Evolutionary conservation across 2,113 vertebrate genomes (phyloP).

Genomic region (Salvelinus namaycush): DNA sequence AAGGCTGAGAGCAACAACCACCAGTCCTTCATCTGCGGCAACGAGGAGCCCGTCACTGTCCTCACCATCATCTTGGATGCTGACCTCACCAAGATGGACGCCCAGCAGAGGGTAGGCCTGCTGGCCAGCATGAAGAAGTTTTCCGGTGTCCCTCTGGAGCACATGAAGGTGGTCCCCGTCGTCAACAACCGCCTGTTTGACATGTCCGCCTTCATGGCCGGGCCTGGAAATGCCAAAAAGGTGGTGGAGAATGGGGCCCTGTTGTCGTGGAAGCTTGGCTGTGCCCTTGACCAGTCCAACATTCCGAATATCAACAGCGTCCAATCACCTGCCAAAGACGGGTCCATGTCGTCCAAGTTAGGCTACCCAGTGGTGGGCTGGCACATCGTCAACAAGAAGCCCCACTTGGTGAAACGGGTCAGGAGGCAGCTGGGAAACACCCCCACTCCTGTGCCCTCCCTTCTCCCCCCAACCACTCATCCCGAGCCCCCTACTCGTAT

Average conservation of each 20-base stretch:
- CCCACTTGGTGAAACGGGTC: slow-evolving; percentile 85
- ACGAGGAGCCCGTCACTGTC: slow-evolving; percentile 86
- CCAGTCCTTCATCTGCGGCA: slow-evolving; percentile 77
- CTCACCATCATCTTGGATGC: slow-evolving; percentile 95
- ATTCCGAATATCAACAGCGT: slow-evolving; percentile 90
- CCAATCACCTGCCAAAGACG: slow-evolving; percentile 89
- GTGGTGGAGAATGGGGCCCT: slow-evolving; percentile 95
- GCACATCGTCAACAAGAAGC: slow-evolving; percentile 97
- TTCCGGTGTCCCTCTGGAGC: slow-evolving; percentile 84
- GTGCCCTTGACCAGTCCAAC: slow-evolving; percentile 86
- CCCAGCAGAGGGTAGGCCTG: slow-evolving; percentile 85
- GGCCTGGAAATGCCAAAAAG: slow-evolving; percentile 95
- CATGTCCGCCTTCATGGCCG: slow-evolving; percentile 98
- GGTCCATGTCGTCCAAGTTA: slow-evolving; percentile 88
- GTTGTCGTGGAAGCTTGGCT: slow-evolving; percentile 94
- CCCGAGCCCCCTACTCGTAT: slow-evolving; percentile 85
- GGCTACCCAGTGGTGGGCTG: slow-evolving; percentile 96
- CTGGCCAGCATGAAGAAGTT: slow-evolving; percentile 85
- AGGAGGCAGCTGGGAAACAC: slow-evolving; percentile 90
- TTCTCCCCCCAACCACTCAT: slow-evolving; percentile 85
- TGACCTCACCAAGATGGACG: slow-evolving; percentile 93
- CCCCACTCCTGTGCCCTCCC: slow-evolving; percentile 86
- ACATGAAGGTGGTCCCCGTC: slow-evolving; percentile 92
- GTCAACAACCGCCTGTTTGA: slow-evolving; percentile 97
- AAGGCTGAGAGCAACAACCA: slow-evolving; percentile 71